Evolutionary conservation across 2,113 vertebrate species (phyloP).

Genomic region (Halichoeres trimaculatus): DNA sequence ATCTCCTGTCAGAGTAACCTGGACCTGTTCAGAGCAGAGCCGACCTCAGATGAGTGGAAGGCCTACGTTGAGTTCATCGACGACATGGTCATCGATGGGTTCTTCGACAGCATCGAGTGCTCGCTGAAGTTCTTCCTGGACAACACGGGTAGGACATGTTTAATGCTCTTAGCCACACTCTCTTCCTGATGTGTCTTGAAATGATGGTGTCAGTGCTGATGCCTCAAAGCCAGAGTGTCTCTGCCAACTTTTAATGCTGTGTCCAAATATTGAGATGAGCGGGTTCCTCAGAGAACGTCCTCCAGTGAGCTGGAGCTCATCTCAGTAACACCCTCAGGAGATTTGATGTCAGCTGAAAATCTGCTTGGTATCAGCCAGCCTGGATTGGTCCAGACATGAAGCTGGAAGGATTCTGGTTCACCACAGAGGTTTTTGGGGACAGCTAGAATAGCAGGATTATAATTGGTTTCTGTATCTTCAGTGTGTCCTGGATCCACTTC

Average conservation of each 20-base stretch:
- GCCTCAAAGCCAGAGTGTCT: background rate
- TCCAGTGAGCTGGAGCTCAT: conserved; percentile 22
- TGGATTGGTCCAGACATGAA: conserved; percentile 43
- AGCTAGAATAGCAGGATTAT: too few relatives aligned
- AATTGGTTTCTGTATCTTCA: too few relatives aligned
- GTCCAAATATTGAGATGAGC: conserved; percentile 14
- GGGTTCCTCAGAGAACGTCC: conserved; percentile 1
- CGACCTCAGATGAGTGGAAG: conserved; percentile 86
- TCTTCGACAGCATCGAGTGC: conserved; percentile 88
- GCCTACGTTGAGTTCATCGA: conserved; percentile 90
- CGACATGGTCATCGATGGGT: conserved; percentile 90
- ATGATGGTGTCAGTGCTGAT: conserved; percentile 13
- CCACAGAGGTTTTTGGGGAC: background rate
- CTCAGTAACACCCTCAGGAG: conserved; percentile 25
- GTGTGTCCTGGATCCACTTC: too few relatives aligned
- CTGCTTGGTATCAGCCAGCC: conserved; percentile 39
- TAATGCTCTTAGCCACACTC: background rate
- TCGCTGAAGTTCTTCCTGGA: conserved; percentile 92
- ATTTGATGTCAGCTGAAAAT: conserved; percentile 48
- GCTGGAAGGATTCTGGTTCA: conserved; percentile 56
- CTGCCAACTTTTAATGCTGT: conserved; percentile 23
- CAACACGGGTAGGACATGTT: conserved; percentile 86
- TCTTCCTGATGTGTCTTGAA: background rate
- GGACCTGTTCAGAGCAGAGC: conserved; percentile 85
- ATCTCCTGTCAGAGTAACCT: conserved; percentile 85